Base-by-base conservation (phyloP, 1,140 invertebrate genomes). In the Diploscapter pachys region DNA sequence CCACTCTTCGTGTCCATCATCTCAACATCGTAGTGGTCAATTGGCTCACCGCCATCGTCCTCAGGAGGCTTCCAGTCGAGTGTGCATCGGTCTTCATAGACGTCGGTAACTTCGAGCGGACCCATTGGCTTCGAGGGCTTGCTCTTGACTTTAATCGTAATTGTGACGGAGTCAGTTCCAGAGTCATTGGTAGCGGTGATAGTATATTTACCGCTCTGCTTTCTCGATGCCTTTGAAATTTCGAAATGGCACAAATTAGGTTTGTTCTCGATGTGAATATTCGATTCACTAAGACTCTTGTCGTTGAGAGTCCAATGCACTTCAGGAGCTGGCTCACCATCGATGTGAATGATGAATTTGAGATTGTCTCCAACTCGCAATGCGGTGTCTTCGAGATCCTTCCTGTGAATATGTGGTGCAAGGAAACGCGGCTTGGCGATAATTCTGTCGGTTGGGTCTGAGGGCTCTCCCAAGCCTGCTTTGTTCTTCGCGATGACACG, bases 401-500 rank as follows among this genome's bases (percentile, higher is more conserved):
- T 92, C 67, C 93, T 90, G 85, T 96, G 93, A 85, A 98, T 97
- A 85, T 91, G 92, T 1, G 95, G 94, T 73, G 93, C 91, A 0
- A 93, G 77, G 70, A 84, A 85, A 64, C 88, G 81, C 49, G 88
- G 86, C 70, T 88, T 95, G 59, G 92, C 92, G 72, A 93, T 89
- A 81, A 96, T 90, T 5, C 92, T 90, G 64, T 89, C 92, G n/a
- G 93, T 95, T 2, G 95, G 91, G 80, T 96, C 94, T 49, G 94
- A 97, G n/a, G 95, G 91, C 62, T 92, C 91, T 2, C 94, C 95
- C 4, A 89, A 90, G 62, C 97, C 96, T 65, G 94, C 95, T 88
- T 97, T 96, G 88, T 99, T 99, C 31, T 97, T 92, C 6, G 96
- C 95, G 80, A 93, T 90, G 3, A 99, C 90, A 71, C 96, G 89